phyloP scores from a whole-genome alignment of 92 coral and sea anemone genomes.

The Phenganax marumi region DNA sequence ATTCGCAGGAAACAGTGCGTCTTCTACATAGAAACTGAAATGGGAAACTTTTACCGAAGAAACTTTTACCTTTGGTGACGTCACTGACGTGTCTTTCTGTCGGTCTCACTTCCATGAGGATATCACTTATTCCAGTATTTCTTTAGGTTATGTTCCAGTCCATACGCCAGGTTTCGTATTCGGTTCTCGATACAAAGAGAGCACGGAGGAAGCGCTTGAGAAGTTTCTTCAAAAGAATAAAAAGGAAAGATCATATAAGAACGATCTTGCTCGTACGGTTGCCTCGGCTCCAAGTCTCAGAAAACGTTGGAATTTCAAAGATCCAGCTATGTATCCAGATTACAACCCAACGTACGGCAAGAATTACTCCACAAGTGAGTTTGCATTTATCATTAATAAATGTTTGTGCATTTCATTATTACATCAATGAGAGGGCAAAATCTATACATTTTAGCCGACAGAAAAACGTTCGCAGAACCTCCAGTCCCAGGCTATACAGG shows the following conservation, averaged over 20 bases:
- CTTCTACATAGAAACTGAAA: too few relatives aligned
- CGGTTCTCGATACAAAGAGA: conserved; percentile 90
- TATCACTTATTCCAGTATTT: neutral
- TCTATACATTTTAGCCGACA: conserved; percentile 63
- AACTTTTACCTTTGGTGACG: too few relatives aligned
- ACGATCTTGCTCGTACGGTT: conserved; percentile 67
- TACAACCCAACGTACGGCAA: conserved; percentile 82
- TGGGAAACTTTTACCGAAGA: too few relatives aligned
- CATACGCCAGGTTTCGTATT: conserved; percentile 74
- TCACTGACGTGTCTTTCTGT: too few relatives aligned
- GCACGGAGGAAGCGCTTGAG: conserved; percentile 84
- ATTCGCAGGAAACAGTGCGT: too few relatives aligned
- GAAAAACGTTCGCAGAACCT: conserved; percentile 79
- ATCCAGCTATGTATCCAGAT: conserved; percentile 86
- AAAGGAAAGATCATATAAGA: conserved; percentile 63
- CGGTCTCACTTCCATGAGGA: too few relatives aligned
- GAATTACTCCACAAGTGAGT: conserved; percentile 84
- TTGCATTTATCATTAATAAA: neutral
- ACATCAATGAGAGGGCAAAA: neutral
- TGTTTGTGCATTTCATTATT: neutral
- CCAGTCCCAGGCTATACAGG: conserved; percentile 95
- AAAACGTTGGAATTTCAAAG: conserved; percentile 58
- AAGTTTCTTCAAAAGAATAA: conserved; percentile 71
- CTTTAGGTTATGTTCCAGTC: conserved; percentile 80
- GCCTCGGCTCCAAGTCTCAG: conserved; percentile 66